Evolutionary conservation across 2,797 vertebrate species (phyloP).

Genomic region (Myotis daubentonii): DNA sequence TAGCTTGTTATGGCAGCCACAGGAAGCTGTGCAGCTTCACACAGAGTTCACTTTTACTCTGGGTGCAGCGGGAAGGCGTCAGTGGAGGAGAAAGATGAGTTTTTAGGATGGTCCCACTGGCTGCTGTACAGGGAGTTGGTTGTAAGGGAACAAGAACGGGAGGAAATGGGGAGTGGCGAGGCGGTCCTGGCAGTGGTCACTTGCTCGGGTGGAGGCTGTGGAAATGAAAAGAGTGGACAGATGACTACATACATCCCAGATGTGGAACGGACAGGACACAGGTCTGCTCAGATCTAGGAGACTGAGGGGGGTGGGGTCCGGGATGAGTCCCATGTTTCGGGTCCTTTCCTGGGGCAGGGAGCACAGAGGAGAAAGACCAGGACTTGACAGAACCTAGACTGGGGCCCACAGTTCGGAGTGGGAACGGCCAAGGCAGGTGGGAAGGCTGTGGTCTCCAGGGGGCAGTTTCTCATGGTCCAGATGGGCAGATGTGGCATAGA

Average conservation of each 20-base stretch:
- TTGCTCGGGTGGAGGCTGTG: background rate
- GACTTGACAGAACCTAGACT: background rate
- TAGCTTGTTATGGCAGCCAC: background rate
- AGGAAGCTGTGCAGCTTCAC: background rate
- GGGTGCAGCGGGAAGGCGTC: background rate
- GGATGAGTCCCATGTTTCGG: background rate
- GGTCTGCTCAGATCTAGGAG: background rate
- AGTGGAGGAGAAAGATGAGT: background rate
- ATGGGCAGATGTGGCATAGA: background rate
- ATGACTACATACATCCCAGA: background rate
- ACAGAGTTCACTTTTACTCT: background rate
- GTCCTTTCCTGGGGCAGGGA: background rate
- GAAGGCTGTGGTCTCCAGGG: background rate
- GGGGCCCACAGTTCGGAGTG: background rate
- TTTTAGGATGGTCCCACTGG: background rate
- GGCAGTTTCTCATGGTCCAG: background rate
- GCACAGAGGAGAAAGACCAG: background rate
- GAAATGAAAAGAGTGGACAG: background rate
- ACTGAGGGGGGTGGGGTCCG: background rate
- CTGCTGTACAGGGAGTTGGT: background rate
- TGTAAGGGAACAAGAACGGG: background rate
- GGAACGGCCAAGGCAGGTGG: background rate
- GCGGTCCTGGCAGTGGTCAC: background rate
- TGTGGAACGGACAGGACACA: accelerated
- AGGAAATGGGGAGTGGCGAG: background rate